phyloP scores from a whole-genome alignment of 2,888 invertebrate genomes.

The Vanessa cardui region DNA sequence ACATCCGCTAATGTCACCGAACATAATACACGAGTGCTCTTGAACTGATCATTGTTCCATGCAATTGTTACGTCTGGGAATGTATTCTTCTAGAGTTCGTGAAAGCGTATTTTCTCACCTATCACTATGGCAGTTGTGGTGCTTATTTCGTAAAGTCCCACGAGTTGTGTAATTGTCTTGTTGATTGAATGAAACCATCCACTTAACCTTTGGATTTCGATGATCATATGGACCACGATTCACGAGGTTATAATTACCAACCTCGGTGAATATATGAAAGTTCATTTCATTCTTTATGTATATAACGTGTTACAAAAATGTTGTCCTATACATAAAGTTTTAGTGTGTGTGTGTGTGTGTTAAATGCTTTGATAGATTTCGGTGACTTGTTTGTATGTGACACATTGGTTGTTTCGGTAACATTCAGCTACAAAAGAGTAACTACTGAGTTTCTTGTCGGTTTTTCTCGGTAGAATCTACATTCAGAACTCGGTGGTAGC shows the following conservation, averaged over 20 bases:
- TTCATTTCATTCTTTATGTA: neutral
- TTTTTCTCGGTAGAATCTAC: too few relatives aligned
- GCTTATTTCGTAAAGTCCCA: slow-evolving; percentile 45
- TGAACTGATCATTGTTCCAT: slow-evolving; percentile 66
- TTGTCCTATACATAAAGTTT: neutral
- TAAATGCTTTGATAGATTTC: too few relatives aligned
- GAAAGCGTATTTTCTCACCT: slow-evolving; percentile 76
- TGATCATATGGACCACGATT: slow-evolving; percentile 25
- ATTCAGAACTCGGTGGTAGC: too few relatives aligned
- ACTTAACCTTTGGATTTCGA: slow-evolving; percentile 39
- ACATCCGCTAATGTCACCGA: slow-evolving; percentile 42
- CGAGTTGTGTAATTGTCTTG: slow-evolving; percentile 45
- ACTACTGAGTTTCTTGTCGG: too few relatives aligned
- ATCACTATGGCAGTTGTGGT: slow-evolving; percentile 42
- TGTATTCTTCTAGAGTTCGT: slow-evolving; percentile 54
- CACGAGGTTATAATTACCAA: neutral
- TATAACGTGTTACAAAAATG: neutral
- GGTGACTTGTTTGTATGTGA: too few relatives aligned
- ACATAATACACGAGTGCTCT: slow-evolving; percentile 52
- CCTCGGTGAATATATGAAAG: neutral
- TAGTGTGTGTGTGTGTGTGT: too few relatives aligned
- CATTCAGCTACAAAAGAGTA: too few relatives aligned
- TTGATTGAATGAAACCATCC: slow-evolving; percentile 36
- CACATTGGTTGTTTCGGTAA: too few relatives aligned
- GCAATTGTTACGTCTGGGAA: slow-evolving; percentile 66